These are phyloP conservation scores for Dendrophyllia cribrosa DNA, from an alignment of 64 coral and sea anemone species.

Conservation along the genomic window DNA sequence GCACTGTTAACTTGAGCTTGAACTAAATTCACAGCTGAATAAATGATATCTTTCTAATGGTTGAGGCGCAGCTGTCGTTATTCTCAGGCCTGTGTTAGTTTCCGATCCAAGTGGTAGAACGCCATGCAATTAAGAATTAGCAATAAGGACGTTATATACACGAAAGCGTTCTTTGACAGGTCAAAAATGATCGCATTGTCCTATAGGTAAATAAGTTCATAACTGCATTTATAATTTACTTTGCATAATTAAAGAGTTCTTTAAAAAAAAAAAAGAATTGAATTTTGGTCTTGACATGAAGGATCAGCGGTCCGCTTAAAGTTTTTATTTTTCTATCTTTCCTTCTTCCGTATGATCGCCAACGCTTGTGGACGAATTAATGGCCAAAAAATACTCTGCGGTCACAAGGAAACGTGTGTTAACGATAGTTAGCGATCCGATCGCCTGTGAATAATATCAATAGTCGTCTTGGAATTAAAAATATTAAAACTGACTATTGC, in stretches of 20 bases:
- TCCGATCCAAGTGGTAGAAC: not conserved
- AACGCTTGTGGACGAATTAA: too few relatives aligned
- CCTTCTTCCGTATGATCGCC: too few relatives aligned
- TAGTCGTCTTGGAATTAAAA: too few relatives aligned
- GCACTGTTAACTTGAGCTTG: not conserved
- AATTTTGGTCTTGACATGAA: not conserved
- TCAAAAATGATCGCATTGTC: not conserved
- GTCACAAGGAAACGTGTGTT: too few relatives aligned
- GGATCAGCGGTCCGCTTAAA: too few relatives aligned
- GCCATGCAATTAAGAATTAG: not conserved
- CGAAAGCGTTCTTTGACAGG: not conserved
- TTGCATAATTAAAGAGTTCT: not conserved
- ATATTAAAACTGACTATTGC: too few relatives aligned
- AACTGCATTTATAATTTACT: not conserved
- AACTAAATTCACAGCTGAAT: not conserved
- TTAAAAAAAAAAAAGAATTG: not conserved
- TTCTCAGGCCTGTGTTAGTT: not conserved
- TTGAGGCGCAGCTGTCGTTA: not conserved
- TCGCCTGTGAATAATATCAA: too few relatives aligned
- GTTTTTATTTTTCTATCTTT: too few relatives aligned
- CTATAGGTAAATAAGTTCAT: not conserved
- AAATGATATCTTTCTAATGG: not conserved
- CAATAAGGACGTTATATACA: not conserved
- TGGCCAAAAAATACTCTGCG: too few relatives aligned
- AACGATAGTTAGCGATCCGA: too few relatives aligned